Conservation (phyloP, 2,888 invertebrate genomes). For the Notodonta dromedarius region DNA sequence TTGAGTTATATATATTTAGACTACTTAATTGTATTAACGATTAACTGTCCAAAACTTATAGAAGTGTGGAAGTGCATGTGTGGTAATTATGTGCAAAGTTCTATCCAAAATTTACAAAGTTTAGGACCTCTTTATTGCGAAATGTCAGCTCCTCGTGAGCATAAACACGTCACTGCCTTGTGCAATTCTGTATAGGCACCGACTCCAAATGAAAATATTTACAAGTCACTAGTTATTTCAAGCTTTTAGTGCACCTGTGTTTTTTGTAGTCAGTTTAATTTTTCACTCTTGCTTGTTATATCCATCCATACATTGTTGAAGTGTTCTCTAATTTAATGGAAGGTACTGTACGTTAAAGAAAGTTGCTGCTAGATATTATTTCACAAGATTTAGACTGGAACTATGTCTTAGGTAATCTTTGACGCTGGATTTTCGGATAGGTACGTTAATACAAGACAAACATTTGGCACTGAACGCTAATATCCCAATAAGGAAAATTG, state of each 20-base stretch:
- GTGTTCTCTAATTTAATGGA: no score
- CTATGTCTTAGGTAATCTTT: not conserved
- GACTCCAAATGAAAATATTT: not conserved
- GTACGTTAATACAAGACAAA: not conserved
- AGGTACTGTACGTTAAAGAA: no score
- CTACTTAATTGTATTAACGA: not conserved
- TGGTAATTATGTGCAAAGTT: not conserved
- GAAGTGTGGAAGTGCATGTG: not conserved
- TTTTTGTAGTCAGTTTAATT: no score
- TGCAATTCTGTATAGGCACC: not conserved
- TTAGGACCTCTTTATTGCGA: not conserved
- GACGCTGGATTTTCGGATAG: no score
- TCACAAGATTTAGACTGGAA: not conserved
- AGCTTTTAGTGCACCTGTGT: no score
- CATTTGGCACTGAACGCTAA: not conserved
- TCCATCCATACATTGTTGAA: no score
- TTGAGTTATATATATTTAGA: no score
- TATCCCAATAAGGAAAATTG: not conserved
- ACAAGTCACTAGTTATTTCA: no score
- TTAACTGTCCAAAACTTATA: not conserved
- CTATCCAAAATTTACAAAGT: no score
- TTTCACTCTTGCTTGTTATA: no score
- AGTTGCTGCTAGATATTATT: no score
- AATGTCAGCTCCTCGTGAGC: not conserved
- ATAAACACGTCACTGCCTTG: not conserved